Percentiles rank a stretch among this genome's conserved stretches.
phyloP scores from a whole-genome alignment of 2,797 vertebrate species.

The Eremophila alpestris region DNA sequence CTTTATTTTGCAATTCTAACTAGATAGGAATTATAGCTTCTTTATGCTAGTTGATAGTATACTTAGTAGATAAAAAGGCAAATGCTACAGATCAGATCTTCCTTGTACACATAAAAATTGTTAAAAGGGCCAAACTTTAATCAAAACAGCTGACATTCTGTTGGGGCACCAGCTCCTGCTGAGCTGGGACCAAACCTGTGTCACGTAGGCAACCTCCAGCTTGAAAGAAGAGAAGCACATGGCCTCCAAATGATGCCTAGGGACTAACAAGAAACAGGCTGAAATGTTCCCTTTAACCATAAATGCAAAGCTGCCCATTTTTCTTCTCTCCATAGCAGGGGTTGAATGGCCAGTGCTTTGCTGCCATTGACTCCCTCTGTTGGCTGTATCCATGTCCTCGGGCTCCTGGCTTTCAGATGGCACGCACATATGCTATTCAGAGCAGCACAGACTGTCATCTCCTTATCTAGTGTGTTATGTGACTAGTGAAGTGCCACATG shows the following conservation, averaged over 20 bases:
- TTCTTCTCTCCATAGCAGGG: neutral
- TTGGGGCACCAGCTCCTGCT: neutral
- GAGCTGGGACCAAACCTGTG: neutral
- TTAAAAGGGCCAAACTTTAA: neutral
- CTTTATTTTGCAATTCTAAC: neutral
- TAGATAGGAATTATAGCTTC: neutral
- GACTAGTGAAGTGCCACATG: conserved; percentile 68
- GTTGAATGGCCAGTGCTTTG: neutral
- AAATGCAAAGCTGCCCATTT: neutral
- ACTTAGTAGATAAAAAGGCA: neutral
- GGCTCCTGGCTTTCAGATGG: conserved; percentile 52
- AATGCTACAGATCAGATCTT: neutral
- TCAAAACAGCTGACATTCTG: neutral
- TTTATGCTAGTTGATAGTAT: neutral
- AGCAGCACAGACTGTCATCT: conserved; percentile 65
- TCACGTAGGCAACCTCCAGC: neutral
- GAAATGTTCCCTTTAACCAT: neutral
- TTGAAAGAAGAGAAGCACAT: neutral
- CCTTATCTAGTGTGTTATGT: conserved; percentile 64
- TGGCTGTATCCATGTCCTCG: neutral
- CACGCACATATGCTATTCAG: conserved; percentile 64
- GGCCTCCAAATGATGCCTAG: neutral
- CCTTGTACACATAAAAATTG: neutral
- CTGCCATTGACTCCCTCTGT: conserved; percentile 52
- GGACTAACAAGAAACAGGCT: neutral